phyloP scores from a whole-genome alignment of 2,113 vertebrate species.

The Ascaphus truei region DNA sequence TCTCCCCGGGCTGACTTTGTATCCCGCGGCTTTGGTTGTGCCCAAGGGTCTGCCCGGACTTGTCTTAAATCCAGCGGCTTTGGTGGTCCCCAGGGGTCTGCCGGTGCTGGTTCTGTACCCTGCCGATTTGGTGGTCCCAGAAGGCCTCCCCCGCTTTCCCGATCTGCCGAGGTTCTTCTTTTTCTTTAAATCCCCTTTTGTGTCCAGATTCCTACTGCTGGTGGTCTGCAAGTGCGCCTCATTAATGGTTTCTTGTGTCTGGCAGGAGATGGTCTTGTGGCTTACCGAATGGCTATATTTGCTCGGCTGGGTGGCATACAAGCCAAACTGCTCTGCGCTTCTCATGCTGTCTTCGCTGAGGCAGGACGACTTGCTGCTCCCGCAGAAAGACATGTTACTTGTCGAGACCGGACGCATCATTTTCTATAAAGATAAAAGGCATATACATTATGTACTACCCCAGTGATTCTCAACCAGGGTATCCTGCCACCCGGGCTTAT shows the following conservation, averaged over 20 bases:
- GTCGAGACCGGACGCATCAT: slow-evolving; percentile 95
- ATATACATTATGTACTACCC: too few relatives aligned
- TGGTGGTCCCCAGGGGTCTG: slow-evolving; percentile 91
- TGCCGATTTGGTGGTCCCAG: slow-evolving; percentile 93
- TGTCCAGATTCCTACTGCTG: slow-evolving; percentile 69
- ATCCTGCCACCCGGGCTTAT: too few relatives aligned
- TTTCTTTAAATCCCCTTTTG: slow-evolving; percentile 85
- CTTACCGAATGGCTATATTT: slow-evolving; percentile 77
- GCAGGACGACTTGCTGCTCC: slow-evolving; percentile 84
- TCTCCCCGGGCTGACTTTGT: slow-evolving; percentile 95
- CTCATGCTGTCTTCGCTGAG: slow-evolving; percentile 84
- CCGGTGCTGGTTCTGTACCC: slow-evolving; percentile 98
- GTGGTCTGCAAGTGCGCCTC: slow-evolving; percentile 68
- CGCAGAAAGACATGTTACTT: slow-evolving; percentile 84
- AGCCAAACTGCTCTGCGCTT: slow-evolving; percentile 81
- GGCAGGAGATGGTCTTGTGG: slow-evolving; percentile 85
- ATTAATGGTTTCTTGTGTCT: slow-evolving; percentile 75
- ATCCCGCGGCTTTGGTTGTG: slow-evolving; percentile 94
- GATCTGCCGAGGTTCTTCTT: slow-evolving; percentile 87
- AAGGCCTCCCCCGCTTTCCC: slow-evolving; percentile 85
- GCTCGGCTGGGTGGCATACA: slow-evolving; percentile 81
- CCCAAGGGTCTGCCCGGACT: slow-evolving; percentile 95
- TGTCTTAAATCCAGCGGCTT: slow-evolving; percentile 96
- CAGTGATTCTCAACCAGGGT: too few relatives aligned
- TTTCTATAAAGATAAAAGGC: slow-evolving; percentile 69